Percentiles rank a stretch among this genome's conserved stretches.
Conservation (phyloP, 2,888 invertebrate species). For the Cantharis flavilabris region DNA sequence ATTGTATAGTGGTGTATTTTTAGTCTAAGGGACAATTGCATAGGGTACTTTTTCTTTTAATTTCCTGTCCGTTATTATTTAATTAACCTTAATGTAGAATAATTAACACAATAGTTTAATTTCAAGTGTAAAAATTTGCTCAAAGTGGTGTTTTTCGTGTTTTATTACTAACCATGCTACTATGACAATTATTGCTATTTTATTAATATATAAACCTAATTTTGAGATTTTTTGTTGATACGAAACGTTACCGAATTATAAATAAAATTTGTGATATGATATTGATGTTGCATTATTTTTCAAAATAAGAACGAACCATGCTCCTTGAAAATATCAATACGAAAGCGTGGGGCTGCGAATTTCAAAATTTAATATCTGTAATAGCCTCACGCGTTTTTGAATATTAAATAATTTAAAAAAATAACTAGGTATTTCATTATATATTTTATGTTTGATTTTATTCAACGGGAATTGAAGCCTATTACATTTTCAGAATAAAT, state of each 20-base stretch:
- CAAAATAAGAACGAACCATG: too few species aligned
- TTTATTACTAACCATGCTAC: neutral
- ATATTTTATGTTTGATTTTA: too few species aligned
- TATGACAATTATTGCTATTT: neutral
- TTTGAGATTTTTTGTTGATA: conserved; percentile 25
- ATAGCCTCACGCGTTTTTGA: too few species aligned
- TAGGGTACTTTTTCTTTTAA: neutral
- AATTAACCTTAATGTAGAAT: neutral
- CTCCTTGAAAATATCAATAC: too few species aligned
- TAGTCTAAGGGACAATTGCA: neutral
- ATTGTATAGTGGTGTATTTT: neutral
- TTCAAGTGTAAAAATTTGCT: neutral
- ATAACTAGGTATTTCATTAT: too few species aligned
- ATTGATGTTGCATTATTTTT: neutral
- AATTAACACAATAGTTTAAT: neutral
- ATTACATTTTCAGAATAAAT: too few species aligned
- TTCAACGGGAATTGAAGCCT: too few species aligned
- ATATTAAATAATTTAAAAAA: too few species aligned
- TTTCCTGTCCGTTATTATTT: neutral
- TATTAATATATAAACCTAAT: neutral
- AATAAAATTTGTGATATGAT: conserved; percentile 54
- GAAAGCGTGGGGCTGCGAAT: too few species aligned
- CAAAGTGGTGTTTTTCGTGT: conserved; percentile 3
- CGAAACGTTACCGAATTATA: conserved; percentile 56
- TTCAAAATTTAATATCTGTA: too few species aligned